Base-by-base conservation (phyloP, 92 coral and sea anemone genomes). In the Porites divaricata region DNA sequence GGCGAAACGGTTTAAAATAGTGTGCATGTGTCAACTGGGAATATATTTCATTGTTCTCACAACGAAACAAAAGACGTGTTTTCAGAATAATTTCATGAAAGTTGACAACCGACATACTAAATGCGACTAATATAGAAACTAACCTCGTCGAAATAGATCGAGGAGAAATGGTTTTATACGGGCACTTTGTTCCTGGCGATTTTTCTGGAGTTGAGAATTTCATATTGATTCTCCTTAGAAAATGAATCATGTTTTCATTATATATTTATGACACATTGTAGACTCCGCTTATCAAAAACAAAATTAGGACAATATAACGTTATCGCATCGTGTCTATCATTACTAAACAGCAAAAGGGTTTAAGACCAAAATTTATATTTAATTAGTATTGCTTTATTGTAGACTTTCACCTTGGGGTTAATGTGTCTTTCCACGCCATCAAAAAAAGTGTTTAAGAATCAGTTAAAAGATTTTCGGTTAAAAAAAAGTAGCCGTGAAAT, bases 251-350 rank as follows among this genome's bases (percentile, higher is more conserved):
- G 1, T 35, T 35, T 35, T 4, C 45, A 63, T 72, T 4, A 72
- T 25, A 72, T 72, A 72, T 82, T 69, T 15, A 80, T 56, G 24
- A 59, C 72, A 61, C 19, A 61, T 10, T 35, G 69, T 72, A 48
- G 14, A 61, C 62, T 61, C 23, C 59, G 16, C 71, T n/a, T 20
- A 76, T 15, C 9, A 52, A 54, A 23, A 23, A 5, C 48, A 51
- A 35, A 35, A 35, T 35, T 35, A 67, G 28, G 24, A 20, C 21
- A 82, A 59, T 49, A 49, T n/a, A 75, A 21, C 50, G 10, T 51
- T 72, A 82, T 82, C 86, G 50, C 53, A 49, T 15, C 9, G 49
- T 54, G 63, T 82, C 69, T 72, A 82, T 82, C 79, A 82, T 72
- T 82, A 21, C 72, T 82, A 77, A 81, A n/a, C 59, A 48, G 24